Conservation (phyloP, 2,888 invertebrate genomes). For the Coenonympha glycerion region DNA sequence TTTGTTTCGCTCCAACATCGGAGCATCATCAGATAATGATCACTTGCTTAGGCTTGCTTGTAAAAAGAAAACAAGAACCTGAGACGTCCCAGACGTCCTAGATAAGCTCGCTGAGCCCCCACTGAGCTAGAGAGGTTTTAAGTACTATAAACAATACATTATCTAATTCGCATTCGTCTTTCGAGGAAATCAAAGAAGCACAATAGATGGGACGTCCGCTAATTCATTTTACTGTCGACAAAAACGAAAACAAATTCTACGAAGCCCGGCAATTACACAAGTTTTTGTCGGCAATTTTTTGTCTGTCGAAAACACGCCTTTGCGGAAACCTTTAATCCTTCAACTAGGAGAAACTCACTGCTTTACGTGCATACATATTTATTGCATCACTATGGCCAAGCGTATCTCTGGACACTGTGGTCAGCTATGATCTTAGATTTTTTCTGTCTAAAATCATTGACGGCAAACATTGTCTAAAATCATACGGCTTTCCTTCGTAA, state of each 20-base stretch:
- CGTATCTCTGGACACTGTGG: too few species aligned
- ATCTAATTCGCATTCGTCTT: neutral
- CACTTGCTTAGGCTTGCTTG: neutral
- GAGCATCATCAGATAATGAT: too few species aligned
- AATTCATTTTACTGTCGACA: slow-evolving; percentile 18
- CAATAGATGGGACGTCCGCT: slow-evolving; percentile 27
- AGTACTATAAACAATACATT: slow-evolving; percentile 21
- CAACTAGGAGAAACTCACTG: neutral
- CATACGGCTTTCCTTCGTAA: too few species aligned
- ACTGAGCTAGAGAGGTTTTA: neutral
- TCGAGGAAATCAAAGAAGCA: slow-evolving; percentile 21
- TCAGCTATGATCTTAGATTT: too few species aligned
- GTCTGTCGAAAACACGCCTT: slow-evolving; percentile 12
- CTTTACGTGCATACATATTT: too few species aligned
- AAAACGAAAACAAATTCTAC: slow-evolving; percentile 20
- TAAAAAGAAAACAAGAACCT: neutral
- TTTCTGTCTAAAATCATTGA: too few species aligned
- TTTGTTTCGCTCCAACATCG: too few species aligned
- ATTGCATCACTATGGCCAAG: too few species aligned
- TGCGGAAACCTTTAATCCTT: slow-evolving; percentile 24
- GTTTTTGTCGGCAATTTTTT: slow-evolving; percentile 19
- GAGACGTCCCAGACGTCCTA: neutral
- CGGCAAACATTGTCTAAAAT: too few species aligned
- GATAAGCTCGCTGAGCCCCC: neutral
- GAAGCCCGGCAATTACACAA: slow-evolving; percentile 19